These are phyloP conservation scores for Bathybates hornii DNA, from an alignment of 2,113 vertebrate species.

Conservation along the genomic window DNA sequence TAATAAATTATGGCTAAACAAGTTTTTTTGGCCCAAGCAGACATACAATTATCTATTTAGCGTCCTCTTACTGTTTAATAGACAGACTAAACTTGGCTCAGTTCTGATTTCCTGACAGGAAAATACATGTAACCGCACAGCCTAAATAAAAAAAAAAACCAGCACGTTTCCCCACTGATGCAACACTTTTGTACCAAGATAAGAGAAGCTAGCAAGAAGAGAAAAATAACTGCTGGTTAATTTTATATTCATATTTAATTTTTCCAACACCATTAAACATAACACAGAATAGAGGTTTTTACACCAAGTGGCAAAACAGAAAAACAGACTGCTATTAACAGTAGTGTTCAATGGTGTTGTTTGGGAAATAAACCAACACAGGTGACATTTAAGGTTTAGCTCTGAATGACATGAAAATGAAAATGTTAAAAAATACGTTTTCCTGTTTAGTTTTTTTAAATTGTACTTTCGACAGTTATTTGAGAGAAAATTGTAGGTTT, in stretches of 20 bases:
- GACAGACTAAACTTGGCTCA: not conserved
- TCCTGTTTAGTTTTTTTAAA: not conserved
- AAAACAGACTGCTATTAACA: not conserved
- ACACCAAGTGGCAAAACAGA: not conserved
- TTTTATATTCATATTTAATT: not conserved
- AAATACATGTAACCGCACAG: not conserved
- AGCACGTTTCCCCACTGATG: not conserved
- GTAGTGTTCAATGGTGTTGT: accelerated
- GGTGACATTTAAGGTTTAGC: not conserved
- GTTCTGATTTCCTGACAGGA: not conserved
- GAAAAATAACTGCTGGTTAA: not conserved
- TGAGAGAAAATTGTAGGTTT: not conserved
- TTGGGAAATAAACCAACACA: not conserved
- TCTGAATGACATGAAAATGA: not conserved
- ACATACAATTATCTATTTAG: not conserved
- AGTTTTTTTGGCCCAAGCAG: not conserved
- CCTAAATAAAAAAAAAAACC: not conserved
- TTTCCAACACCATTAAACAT: not conserved
- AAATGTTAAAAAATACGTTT: accelerated
- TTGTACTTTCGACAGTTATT: not conserved
- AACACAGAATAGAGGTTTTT: not conserved
- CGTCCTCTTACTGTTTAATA: not conserved
- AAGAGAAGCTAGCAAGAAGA: not conserved
- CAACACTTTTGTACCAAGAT: not conserved
- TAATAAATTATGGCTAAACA: not conserved